phyloP scores from a whole-genome alignment of 2,888 invertebrate genomes.

The Cephalotes varians region DNA sequence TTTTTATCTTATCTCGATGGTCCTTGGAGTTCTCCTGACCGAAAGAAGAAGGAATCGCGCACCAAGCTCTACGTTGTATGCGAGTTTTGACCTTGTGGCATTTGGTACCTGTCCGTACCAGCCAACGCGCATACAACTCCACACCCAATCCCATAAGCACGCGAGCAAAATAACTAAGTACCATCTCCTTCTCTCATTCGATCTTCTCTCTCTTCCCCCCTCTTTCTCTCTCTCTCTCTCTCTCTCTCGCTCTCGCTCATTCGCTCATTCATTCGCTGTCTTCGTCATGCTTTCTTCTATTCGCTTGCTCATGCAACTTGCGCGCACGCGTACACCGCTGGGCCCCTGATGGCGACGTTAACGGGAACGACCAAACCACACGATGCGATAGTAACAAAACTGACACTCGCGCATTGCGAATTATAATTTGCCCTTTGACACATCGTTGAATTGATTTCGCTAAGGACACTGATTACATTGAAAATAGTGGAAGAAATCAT shows the following conservation, averaged over 20 bases:
- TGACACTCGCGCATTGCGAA: conserved; percentile 9
- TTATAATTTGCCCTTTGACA: conserved; percentile 19
- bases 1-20: conserved; percentile 12
- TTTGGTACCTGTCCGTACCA: conserved; percentile 85
- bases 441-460: background rate
- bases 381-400: conserved; percentile 22
- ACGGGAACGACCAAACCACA: conserved; percentile 29
- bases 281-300: conserved; percentile 35
- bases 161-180: conserved; percentile 74
- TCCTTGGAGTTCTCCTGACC: conserved; percentile 41
- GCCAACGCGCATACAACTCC: conserved; percentile 75
- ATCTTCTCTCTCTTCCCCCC: background rate
- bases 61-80: conserved; percentile 22
- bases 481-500: background rate
- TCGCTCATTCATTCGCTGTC: background rate
- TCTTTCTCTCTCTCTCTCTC: background rate
- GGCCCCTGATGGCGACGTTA: conserved; percentile 32
- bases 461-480: background rate
- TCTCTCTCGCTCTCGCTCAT: background rate
- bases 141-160: conserved; percentile 61
- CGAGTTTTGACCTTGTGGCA: conserved; percentile 84
- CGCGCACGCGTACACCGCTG: conserved; percentile 22
- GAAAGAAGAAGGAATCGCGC: conserved; percentile 40
- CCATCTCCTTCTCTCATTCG: conserved; percentile 68
- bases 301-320: conserved; percentile 31